Evolutionary conservation across 2,113 vertebrate genomes (phyloP).

Genomic region (Orthonyx spaldingii): DNA sequence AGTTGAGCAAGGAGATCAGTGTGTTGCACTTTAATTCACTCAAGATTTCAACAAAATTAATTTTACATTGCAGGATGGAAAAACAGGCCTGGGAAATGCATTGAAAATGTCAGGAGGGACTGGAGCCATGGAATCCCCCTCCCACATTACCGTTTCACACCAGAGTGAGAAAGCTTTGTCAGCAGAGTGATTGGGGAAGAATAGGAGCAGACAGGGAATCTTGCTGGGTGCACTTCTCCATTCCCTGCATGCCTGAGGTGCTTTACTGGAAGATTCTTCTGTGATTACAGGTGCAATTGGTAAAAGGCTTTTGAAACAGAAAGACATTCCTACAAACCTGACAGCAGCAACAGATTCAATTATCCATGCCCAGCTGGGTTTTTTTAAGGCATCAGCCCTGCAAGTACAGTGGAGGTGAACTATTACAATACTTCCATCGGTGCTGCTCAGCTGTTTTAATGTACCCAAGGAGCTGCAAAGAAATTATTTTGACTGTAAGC

Average conservation of each 20-base stretch:
- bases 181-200: not conserved
- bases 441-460: not conserved
- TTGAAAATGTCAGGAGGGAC: not conserved
- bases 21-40: conserved; percentile 15
- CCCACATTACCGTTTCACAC: not conserved
- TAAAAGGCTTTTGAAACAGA: not conserved
- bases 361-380: not conserved
- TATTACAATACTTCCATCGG: fast-evolving
- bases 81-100: not conserved
- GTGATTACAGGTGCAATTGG: not conserved
- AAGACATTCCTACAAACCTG: not conserved
- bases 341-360: not conserved
- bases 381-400: not conserved
- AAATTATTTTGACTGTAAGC: not conserved
- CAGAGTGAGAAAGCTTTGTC: not conserved
- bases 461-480: not conserved
- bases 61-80: not conserved
- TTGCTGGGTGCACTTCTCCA: not conserved
- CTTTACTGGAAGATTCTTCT: not conserved
- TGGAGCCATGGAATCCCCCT: not conserved
- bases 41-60: conserved; percentile 26
- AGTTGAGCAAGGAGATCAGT: not conserved
- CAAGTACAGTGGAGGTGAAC: not conserved
- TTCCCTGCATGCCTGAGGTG: not conserved
- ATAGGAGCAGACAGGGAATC: not conserved